Evolutionary conservation across 35 echinoderm and acorn worm species (phyloP), one percentile per base, ranked within the genome.

Genomic region (Apostichopus parvimensis): DNA sequence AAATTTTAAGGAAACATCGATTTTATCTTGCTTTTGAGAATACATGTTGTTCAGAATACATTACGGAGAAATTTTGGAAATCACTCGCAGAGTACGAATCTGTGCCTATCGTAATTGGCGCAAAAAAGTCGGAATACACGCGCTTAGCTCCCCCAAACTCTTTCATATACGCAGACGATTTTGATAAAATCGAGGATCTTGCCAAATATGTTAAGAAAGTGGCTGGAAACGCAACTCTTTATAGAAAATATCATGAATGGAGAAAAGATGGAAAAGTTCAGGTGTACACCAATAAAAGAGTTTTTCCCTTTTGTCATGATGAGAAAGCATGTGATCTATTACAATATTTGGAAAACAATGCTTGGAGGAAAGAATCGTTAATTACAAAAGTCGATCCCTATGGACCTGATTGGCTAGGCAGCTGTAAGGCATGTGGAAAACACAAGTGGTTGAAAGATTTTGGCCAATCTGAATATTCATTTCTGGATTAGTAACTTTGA

Each of bases 21-120:
- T 95, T 95, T 81, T 88, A 95, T 62, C 83, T 95, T 18, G 59
- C 94, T 54, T 77, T 95, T 12, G 94, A 95, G 70, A 90, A 92
- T 81, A 86, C 91, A 54, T 73, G 88, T 14, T 95, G 94, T 77
- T 65, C 57, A 1, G 91, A 92, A 56, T 89, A 92, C 76, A 95
- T 95, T 45, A 95, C 91, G 6, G 90, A 95, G 70, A 92, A 95
- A 65, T 55, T 92, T 2, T 95, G 94, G 94, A 78, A 87, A 24
- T 68, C 92, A 25, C 20, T 90, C 4, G 58, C 28, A 5, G 4
- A 56, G 7, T 73, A 91, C 10, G 91, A 80, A 14, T 25, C 87
- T 10, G 91, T 95, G 21, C 94, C 94, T 6, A 87, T 95, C 34
- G 90, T 92, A 1, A 88, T 53, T 78, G 94, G 94, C 54, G 90